phyloP scores from a whole-genome alignment of 2,888 invertebrate species.

The Dynastes maya region DNA sequence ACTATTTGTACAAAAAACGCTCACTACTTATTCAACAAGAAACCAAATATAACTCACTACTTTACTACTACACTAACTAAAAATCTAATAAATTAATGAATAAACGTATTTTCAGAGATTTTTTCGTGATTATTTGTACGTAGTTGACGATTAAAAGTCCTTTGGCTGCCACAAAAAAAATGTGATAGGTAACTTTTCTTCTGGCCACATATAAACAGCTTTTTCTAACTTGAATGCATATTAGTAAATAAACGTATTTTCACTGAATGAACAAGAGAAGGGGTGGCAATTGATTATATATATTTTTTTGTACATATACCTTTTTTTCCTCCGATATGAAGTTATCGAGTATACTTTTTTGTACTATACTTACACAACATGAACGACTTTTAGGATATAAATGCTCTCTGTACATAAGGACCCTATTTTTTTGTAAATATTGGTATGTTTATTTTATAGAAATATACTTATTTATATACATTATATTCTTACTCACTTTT shows the following conservation, averaged over 20 bases:
- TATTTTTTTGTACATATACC: slow-evolving; percentile 42
- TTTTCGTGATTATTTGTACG: slow-evolving; percentile 35
- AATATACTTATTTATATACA: slow-evolving; percentile 32
- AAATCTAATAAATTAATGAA: slow-evolving; percentile 22
- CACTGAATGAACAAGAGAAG: slow-evolving; percentile 49
- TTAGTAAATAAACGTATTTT: neutral
- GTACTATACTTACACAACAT: slow-evolving; percentile 31
- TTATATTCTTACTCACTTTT: slow-evolving; percentile 35
- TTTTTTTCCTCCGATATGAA: slow-evolving; percentile 10
- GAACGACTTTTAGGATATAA: slow-evolving; percentile 3
- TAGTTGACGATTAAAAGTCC: slow-evolving; percentile 36
- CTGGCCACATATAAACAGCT: slow-evolving; percentile 19
- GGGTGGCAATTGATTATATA: slow-evolving; percentile 58
- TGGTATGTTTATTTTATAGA: slow-evolving; percentile 40
- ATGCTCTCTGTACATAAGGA: slow-evolving; percentile 31
- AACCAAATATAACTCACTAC: slow-evolving; percentile 3
- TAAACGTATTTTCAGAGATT: slow-evolving; percentile 35
- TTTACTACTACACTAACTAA: neutral
- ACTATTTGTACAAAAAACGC: neutral
- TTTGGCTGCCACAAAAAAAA: slow-evolving; percentile 43
- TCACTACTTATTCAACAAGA: slow-evolving; percentile 11
- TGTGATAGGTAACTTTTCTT: slow-evolving; percentile 36
- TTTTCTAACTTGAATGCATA: slow-evolving; percentile 14
- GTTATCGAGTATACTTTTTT: slow-evolving; percentile 7
- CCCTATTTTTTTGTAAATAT: slow-evolving; percentile 37